Conservation (phyloP, 2,797 vertebrate species). For the Aplochiton taeniatus region DNA sequence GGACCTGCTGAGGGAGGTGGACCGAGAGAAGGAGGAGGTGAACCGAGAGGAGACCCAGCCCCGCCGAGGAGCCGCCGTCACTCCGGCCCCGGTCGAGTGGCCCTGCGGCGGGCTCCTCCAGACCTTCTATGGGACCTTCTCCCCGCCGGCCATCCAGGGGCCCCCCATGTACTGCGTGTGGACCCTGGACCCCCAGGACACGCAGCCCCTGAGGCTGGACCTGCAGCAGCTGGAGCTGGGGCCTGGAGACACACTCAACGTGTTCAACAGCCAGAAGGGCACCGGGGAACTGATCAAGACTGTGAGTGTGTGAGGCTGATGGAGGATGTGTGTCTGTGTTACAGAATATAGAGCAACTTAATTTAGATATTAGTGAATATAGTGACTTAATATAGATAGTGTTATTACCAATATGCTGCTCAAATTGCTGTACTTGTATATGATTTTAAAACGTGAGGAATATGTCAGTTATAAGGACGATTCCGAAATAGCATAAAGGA, state of each 20-base stretch:
- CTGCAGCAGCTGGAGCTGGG: constrained; percentile 81
- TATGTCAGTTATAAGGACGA: neutral
- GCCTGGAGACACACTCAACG: constrained; percentile 70
- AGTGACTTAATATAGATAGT: no score
- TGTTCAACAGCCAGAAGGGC: constrained; percentile 72
- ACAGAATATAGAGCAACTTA: neutral
- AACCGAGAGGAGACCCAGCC: constrained; percentile 20
- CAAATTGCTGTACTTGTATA: neutral
- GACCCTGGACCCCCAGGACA: constrained; percentile 85
- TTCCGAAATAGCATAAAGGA: neutral
- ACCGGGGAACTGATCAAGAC: constrained; percentile 72
- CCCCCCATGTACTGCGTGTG: constrained; percentile 75
- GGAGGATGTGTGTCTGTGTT: neutral
- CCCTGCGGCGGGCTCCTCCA: constrained; percentile 80
- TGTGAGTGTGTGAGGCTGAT: constrained; percentile 58
- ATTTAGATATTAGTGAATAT: no score
- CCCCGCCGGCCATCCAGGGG: constrained; percentile 70
- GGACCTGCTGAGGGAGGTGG: constrained; percentile 25
- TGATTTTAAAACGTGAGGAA: neutral
- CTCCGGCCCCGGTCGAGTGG: constrained; percentile 63
- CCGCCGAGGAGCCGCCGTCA: constrained; percentile 35
- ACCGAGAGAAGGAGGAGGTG: constrained; percentile 4
- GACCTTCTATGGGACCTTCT: constrained; percentile 87
- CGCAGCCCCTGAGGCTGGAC: constrained; percentile 81
- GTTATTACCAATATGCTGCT: no score